Base-by-base conservation (phyloP, 2,888 invertebrate genomes). In the Gymnoscelis rufifasciata region DNA sequence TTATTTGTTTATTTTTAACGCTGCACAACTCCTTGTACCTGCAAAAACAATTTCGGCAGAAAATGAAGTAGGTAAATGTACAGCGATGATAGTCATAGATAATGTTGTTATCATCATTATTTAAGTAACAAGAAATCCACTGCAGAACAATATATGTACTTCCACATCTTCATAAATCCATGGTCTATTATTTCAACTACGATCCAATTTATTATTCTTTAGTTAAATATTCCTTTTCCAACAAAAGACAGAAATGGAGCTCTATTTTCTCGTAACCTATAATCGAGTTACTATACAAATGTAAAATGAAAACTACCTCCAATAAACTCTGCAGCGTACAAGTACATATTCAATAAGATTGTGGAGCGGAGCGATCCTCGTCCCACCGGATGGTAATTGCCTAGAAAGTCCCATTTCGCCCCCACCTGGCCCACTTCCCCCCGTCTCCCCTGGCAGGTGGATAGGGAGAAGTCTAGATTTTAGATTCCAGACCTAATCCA, bases 311-410 rank as follows among this genome's bases (percentile, higher is more conserved):
- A 45, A 33, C 44, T 45, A 37, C 38, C 36, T 37, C 27, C 50
- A 43, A 47, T 47, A 50, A 44, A 43, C 38, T 10, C 40, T 44
- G 47, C 31, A 51, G 50, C 44, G 52, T 51, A 55, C 49, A 46
- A 54, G 45, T 49, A 52, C 60, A 64, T 60, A 66, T 67, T 61
- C 66, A 64, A 64, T 65, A 69, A 60, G 58, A 70, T 59, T 49
- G 59, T 57, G 57, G 57, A 59, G 56, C 46, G 41, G 14, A 60
- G 66, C 66, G 47, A 65, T 64, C 54, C 65, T 56, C 64, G 68
- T 67, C 65, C 59, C 67, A 53, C 45, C 55, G 71, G 66, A 71
- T 76, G 76, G 81, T 83, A 83, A 83, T 83, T 83, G 81, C 78
- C 78, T 78, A 74, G 81, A 74, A 80, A 74, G 77, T 77, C 78